A percentile compares a stretch with the other conserved stretches of the same genome.
These are phyloP conservation scores for Cercopithecus diana DNA, from an alignment of 2,797 vertebrate species.

Conservation along the genomic window DNA sequence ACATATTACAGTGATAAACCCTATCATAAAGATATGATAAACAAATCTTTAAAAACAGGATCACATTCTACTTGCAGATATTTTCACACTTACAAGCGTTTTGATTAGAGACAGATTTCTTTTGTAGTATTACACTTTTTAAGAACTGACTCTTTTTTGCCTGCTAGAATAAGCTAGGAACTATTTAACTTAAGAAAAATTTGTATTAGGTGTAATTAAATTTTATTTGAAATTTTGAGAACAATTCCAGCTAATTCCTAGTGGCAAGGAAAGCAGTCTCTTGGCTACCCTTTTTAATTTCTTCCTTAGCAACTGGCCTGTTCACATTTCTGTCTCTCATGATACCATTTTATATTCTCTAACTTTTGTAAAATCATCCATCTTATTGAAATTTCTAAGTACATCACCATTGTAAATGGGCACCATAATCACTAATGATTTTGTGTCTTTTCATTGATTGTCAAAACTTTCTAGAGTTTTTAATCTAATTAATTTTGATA, in stretches of 20 bases:
- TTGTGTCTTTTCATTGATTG: neutral
- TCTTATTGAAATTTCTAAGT: neutral
- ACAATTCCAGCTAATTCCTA: neutral
- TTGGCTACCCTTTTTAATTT: neutral
- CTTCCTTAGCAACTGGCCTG: neutral
- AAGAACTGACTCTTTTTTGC: neutral
- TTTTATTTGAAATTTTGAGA: conserved; percentile 23
- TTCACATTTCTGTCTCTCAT: neutral
- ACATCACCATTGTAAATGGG: neutral
- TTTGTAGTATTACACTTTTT: neutral
- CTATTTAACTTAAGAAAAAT: neutral
- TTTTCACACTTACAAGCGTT: conserved; percentile 23
- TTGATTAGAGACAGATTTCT: neutral
- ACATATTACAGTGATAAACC: neutral
- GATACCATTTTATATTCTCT: neutral
- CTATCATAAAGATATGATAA: neutral
- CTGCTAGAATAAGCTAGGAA: neutral
- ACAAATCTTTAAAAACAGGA: conserved; percentile 25
- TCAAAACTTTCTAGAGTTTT: neutral
- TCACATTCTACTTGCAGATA: neutral
- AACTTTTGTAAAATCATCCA: neutral
- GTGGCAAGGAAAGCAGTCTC: neutral
- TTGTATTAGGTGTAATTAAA: neutral
- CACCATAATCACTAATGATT: neutral
- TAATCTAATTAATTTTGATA: neutral